Percentiles rank a stretch among this genome's conserved stretches.
These are phyloP conservation scores for Caenorhabditis elegans DNA, from an alignment of 1,140 invertebrate genomes.

Conservation along the genomic window WBcel235 BX284604.4:14944001-14944500, in stretches of 20 bases:
- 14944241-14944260: neutral
- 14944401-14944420: constrained; percentile 8
- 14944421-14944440: neutral
- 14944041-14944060: constrained; percentile 10
- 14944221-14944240: neutral
- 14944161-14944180: neutral
- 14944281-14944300: neutral
- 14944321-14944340: constrained; percentile 18
- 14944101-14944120: neutral
- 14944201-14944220: neutral
- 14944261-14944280: constrained; percentile 18
- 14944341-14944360: constrained; percentile 1
- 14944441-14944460: neutral
- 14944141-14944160: no score
- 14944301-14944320: constrained; percentile 4
- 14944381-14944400: neutral
- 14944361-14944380: constrained; percentile 3
- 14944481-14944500: no score
- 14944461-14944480: no score
- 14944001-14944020: neutral
- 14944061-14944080: neutral
- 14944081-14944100: constrained; percentile 2
- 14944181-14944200: neutral
- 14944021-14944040: constrained; percentile 2
- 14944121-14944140: neutral